Evolutionary conservation across 2,113 vertebrate species (phyloP), one percentile per base, ranked within the genome.

Genomic region (Nannobrachium achirus): DNA sequence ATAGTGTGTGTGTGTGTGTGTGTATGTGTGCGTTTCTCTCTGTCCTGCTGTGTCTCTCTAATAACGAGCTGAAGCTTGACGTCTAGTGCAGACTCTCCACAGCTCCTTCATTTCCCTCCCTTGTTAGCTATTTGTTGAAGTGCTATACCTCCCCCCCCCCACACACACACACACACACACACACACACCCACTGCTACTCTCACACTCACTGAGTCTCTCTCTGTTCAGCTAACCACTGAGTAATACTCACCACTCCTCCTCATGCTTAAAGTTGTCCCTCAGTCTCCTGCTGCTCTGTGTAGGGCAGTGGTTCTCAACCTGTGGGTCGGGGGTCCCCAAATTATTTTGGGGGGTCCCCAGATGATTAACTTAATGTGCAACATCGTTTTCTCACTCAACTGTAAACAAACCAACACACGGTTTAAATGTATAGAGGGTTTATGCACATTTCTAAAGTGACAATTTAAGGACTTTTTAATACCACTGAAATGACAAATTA

Each of bases 81-180:
- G 73, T 83, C 66, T 45, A 73, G 65, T 66, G 19, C 44, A 76
- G 44, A 63, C 69, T 78, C 66, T 71, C 39, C 61, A 15, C 7
- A 49, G 61, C 56, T 48, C 1, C 57, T 61, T 65, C 55, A 40
- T 72, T 74, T 75, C 50, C 59, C 61, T 76, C 73, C 69, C 73
- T 59, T 78, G 52, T 78, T 76, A 64, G 81, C 63, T 61, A 56
- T 82, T 75, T 75, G 75, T 84, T 72, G 52, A 55, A 73, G 52
- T 56, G 38, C 18, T 56, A 44, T 41, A 65, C 51, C 65, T 73
- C 66, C 64, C 64, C 14, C 39, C 53, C 61, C 38, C 76, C 70
- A 48, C 39, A 46, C 71, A 57, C 56, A 59, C 64, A 10, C 42
- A 20, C 46, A 19, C 16, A 44, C 7, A 45, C 39, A 40, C 25